Evolutionary conservation across 2,113 vertebrate species (phyloP).

Genomic region (Cebidichthys violaceus): DNA sequence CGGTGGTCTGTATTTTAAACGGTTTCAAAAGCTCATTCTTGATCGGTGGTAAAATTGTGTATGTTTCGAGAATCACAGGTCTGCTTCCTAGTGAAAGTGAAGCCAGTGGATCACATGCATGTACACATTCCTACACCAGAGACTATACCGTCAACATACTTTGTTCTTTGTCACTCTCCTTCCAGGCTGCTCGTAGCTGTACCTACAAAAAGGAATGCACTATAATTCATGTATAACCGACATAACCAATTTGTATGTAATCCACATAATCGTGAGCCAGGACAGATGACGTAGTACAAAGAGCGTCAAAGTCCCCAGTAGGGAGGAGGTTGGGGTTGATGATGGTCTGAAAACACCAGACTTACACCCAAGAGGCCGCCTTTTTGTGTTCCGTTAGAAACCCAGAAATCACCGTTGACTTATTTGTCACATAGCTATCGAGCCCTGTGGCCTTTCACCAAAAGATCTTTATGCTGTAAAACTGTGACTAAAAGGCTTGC

Average conservation of each 20-base stretch:
- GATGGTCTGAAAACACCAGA: too few species aligned
- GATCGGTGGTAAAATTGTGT: background rate
- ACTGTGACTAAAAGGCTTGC: background rate
- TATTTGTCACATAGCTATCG: too few species aligned
- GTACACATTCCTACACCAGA: background rate
- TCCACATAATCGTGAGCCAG: too few species aligned
- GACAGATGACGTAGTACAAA: too few species aligned
- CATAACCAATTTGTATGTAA: too few species aligned
- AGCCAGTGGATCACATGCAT: background rate
- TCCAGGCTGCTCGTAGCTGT: too few species aligned
- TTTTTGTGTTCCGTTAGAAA: too few species aligned
- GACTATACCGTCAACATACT: background rate
- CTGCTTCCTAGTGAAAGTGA: background rate
- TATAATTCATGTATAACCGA: background rate
- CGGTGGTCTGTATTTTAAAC: background rate
- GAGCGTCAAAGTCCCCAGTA: too few species aligned
- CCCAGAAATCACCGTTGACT: too few species aligned
- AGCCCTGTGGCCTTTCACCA: conserved; percentile 2
- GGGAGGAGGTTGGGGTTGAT: too few species aligned
- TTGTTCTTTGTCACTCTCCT: conserved; percentile 6
- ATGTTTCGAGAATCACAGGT: background rate
- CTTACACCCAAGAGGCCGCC: too few species aligned
- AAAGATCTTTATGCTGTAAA: background rate
- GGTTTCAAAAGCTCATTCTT: background rate
- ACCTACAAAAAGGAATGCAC: background rate